These are phyloP conservation scores for Seira sanloemensis DNA, from an alignment of 2,888 invertebrate species.

Conservation along the genomic window DNA sequence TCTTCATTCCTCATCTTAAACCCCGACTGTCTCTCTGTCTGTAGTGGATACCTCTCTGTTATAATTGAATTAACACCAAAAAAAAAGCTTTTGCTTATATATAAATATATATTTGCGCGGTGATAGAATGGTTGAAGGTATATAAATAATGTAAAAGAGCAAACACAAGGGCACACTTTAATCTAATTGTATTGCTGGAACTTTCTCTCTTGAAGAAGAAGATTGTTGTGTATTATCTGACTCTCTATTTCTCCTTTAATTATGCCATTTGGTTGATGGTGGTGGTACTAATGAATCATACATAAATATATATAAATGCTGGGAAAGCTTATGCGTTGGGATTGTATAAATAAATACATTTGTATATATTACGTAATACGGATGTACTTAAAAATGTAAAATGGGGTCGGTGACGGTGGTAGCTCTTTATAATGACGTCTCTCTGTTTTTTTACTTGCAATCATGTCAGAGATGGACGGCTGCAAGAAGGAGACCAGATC, in stretches of 20 bases:
- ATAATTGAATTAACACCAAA: not conserved
- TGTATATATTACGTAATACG: too few relatives aligned
- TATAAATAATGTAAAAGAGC: constrained; percentile 41
- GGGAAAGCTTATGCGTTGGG: constrained; percentile 51
- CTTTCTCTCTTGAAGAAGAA: not conserved
- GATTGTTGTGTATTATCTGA: not conserved
- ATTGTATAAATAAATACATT: too few relatives aligned
- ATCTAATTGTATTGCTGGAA: not conserved
- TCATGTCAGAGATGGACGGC: constrained; percentile 80
- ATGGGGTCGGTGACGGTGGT: too few relatives aligned
- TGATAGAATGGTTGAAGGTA: too few relatives aligned
- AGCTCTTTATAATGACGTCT: too few relatives aligned
- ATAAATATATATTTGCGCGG: constrained; percentile 14
- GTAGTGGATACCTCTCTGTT: not conserved
- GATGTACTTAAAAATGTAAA: too few relatives aligned
- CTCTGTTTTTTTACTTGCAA: not conserved
- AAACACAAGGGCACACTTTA: constrained; percentile 58
- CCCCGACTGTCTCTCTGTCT: constrained; percentile 11
- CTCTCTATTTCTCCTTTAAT: not conserved
- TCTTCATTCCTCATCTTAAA: not conserved
- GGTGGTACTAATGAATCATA: not conserved
- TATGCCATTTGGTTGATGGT: constrained; percentile 1
- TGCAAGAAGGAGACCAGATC: constrained; percentile 89
- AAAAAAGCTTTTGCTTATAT: not conserved
- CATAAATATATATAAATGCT: not conserved